phyloP scores from a whole-genome alignment of 2,797 vertebrate genomes.

The Limosa lapponica region DNA sequence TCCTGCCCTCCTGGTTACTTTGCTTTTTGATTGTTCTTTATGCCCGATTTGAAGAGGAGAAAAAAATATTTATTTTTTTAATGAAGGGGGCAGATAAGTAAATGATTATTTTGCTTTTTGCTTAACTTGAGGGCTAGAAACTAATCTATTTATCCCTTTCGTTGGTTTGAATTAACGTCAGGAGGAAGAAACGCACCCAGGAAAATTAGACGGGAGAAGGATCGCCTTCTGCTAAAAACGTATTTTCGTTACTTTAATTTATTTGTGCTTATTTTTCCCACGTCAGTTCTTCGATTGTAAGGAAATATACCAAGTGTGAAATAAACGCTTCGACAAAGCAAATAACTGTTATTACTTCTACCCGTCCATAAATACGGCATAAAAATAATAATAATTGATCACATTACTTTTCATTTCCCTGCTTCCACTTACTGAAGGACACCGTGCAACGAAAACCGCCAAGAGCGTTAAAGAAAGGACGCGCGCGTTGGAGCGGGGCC shows the following conservation, averaged over 20 bases:
- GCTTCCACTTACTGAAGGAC: neutral
- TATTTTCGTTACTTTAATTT: slow-evolving; percentile 12
- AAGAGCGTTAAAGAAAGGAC: neutral
- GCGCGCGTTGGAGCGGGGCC: neutral
- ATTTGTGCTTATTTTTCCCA: slow-evolving; percentile 33
- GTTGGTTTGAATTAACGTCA: slow-evolving; percentile 1
- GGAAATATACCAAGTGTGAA: slow-evolving; percentile 43
- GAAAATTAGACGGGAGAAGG: slow-evolving; percentile 34
- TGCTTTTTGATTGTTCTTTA: neutral
- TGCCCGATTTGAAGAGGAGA: neutral
- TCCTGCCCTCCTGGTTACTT: neutral
- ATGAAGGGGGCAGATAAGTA: neutral
- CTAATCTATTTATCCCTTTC: slow-evolving; percentile 13
- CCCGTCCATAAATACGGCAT: slow-evolving; percentile 35
- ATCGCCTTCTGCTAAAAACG: slow-evolving; percentile 4
- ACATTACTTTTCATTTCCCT: slow-evolving; percentile 1
- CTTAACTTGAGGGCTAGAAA: neutral
- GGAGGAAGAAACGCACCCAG: neutral
- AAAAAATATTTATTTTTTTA: neutral
- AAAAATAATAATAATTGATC: slow-evolving; percentile 57
- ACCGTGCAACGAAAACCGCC: neutral
- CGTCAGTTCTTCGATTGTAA: neutral
- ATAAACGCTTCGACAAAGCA: slow-evolving; percentile 37
- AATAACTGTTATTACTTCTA: slow-evolving; percentile 62
- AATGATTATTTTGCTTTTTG: slow-evolving; percentile 22